A percentile compares a stretch with the other conserved stretches of the same genome.
Evolutionary conservation across 2,113 vertebrate species (phyloP).

Genomic region (Australoheros scitulus): DNA sequence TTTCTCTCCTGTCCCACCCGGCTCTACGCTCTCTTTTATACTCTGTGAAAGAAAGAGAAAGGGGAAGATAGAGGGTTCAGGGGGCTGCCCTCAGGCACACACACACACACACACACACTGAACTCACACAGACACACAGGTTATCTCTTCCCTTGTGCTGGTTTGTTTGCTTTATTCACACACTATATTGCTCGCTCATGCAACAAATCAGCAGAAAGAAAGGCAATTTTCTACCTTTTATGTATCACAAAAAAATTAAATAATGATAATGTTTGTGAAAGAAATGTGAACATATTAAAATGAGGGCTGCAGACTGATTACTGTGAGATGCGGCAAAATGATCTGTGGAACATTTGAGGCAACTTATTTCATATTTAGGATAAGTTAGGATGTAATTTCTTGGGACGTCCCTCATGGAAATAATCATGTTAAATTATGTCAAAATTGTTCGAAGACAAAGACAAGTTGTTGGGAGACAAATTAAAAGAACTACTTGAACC

Average conservation of each 20-base stretch:
- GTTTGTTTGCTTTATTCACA: constrained; percentile 48
- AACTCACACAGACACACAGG: not conserved
- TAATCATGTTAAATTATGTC: not conserved
- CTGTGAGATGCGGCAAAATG: not conserved
- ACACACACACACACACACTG: not conserved
- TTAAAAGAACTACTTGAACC: not conserved
- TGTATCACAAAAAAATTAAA: not conserved
- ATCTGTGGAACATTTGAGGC: rapidly evolving
- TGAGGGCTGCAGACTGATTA: not conserved
- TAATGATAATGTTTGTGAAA: not conserved
- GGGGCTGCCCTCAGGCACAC: constrained; percentile 43
- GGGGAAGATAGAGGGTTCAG: constrained; percentile 35
- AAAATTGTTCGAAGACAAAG: not conserved
- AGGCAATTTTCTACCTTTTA: constrained; percentile 7
- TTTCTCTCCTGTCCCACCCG: constrained; percentile 34
- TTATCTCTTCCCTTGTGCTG: constrained; percentile 33
- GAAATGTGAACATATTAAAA: not conserved
- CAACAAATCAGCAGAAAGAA: constrained; percentile 15
- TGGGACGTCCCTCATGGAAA: not conserved
- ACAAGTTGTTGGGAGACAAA: no score
- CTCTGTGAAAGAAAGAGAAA: constrained; percentile 22
- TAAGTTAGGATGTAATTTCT: not conserved
- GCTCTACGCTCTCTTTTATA: constrained; percentile 33
- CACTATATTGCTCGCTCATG: constrained; percentile 19
- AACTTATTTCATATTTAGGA: not conserved